Evolutionary conservation across 1,140 invertebrate genomes (phyloP).

Genomic region (Pseudomyrmex gracilis): DNA sequence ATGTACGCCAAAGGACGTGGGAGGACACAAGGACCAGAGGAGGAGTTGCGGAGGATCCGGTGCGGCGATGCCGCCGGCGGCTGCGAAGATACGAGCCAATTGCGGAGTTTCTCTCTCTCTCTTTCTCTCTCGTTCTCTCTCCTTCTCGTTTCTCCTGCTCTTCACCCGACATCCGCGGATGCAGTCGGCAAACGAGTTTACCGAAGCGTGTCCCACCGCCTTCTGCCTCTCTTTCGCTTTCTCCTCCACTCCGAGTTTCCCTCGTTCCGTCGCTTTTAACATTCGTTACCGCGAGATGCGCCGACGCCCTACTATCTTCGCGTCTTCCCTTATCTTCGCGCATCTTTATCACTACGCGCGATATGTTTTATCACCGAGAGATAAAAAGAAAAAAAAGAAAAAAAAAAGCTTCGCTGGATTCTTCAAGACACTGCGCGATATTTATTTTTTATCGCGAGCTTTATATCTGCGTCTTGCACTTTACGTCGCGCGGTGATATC

Average conservation of each 20-base stretch:
- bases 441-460: not conserved
- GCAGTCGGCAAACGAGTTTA: slow-evolving; percentile 51
- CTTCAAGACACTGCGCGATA: not conserved
- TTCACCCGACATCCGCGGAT: slow-evolving; percentile 34
- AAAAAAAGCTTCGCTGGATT: not conserved
- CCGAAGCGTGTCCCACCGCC: slow-evolving; percentile 39
- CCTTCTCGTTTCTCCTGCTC: slow-evolving; percentile 4
- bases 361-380: not conserved
- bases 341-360: not conserved
- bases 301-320: not conserved
- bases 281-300: slow-evolving; percentile 38
- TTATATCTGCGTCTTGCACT: not conserved
- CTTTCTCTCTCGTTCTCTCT: too few species aligned
- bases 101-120: slow-evolving; percentile 24
- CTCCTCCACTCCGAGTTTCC: not conserved
- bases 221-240: slow-evolving; percentile 45
- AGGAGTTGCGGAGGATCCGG: slow-evolving; percentile 1
- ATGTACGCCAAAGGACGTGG: slow-evolving; percentile 36
- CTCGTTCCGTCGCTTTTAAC: slow-evolving; percentile 3
- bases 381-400: too few species aligned
- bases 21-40: slow-evolving; percentile 2
- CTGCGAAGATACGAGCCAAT: slow-evolving; percentile 47
- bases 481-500: not conserved
- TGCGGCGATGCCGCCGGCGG: not conserved
- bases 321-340: not conserved